Evolutionary conservation across 2,888 invertebrate genomes (phyloP).

Genomic region (Lycia hirtaria): DNA sequence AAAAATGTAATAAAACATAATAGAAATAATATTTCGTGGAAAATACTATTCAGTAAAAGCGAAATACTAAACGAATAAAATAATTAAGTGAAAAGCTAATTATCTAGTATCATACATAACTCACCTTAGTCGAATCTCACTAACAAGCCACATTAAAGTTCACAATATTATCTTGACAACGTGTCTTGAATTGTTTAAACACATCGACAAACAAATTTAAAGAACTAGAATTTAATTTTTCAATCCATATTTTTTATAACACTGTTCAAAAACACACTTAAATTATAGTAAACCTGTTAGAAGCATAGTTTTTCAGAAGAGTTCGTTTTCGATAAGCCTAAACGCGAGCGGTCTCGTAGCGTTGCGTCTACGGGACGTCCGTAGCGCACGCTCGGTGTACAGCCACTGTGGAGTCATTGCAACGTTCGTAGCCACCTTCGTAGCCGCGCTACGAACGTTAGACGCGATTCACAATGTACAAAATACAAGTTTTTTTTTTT

Average conservation of each 20-base stretch:
- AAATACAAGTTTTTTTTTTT: too few species aligned
- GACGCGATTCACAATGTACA: neutral
- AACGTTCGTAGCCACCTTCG: slow-evolving; percentile 47
- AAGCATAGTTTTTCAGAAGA: slow-evolving; percentile 26
- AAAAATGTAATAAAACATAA: too few species aligned
- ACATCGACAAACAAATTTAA: slow-evolving; percentile 17
- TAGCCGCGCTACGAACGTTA: slow-evolving; percentile 20
- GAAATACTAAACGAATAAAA: too few species aligned
- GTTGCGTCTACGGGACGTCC: slow-evolving; percentile 52
- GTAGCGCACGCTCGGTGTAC: slow-evolving; percentile 58
- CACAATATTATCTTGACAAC: slow-evolving; percentile 12
- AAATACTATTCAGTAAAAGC: too few species aligned
- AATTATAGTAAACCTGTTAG: neutral
- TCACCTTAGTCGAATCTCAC: neutral
- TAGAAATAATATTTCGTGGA: too few species aligned
- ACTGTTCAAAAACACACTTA: neutral
- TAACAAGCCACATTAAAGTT: slow-evolving; percentile 1
- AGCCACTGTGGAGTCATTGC: slow-evolving; percentile 63
- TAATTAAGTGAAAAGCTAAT: neutral
- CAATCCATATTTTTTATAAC: neutral
- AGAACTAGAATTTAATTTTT: neutral
- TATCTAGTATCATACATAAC: too few species aligned
- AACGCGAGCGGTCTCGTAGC: slow-evolving; percentile 16
- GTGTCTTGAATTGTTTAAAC: slow-evolving; percentile 22
- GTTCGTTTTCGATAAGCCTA: slow-evolving; percentile 39